phyloP scores from a whole-genome alignment of 2,888 invertebrate genomes.

The Drosophila fungiperda region DNA sequence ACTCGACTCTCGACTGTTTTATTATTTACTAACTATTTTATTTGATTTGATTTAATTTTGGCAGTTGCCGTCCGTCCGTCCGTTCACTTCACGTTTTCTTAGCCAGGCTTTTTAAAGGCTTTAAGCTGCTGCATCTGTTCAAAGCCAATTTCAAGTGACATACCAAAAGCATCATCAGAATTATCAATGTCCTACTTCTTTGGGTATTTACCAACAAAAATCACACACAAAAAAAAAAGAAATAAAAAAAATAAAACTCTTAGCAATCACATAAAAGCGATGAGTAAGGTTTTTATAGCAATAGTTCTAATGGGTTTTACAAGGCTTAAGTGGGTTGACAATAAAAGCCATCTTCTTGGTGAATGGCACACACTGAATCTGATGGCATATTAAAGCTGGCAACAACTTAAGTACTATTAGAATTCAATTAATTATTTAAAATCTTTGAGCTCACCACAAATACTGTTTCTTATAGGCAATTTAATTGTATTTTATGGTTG shows the following conservation, averaged over 20 bases:
- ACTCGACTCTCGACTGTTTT: slow-evolving; percentile 70
- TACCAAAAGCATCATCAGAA: slow-evolving; percentile 54
- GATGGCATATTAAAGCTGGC: neutral
- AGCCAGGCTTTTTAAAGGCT: slow-evolving; percentile 35
- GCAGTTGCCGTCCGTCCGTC: slow-evolving; percentile 33
- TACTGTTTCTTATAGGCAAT: neutral
- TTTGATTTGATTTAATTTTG: slow-evolving; percentile 76
- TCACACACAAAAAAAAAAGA: slow-evolving; percentile 2
- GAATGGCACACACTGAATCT: neutral
- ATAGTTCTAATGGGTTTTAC: slow-evolving; percentile 46
- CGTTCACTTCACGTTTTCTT: slow-evolving; percentile 7
- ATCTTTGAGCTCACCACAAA: slow-evolving; percentile 6
- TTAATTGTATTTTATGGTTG: neutral
- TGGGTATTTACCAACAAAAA: slow-evolving; percentile 15
- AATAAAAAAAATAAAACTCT: slow-evolving; percentile 3
- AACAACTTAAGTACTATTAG: neutral
- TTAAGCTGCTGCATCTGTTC: slow-evolving; percentile 38
- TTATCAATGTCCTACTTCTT: slow-evolving; percentile 54
- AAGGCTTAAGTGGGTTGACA: slow-evolving; percentile 46
- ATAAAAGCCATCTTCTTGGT: slow-evolving; percentile 6
- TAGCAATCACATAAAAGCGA: slow-evolving; percentile 43
- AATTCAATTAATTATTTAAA: neutral
- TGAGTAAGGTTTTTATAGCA: slow-evolving; percentile 38
- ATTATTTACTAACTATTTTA: slow-evolving; percentile 81
- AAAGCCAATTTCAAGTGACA: slow-evolving; percentile 67